Percentiles rank a stretch among this genome's conserved stretches.
Conservation (phyloP, 2,888 invertebrate species). For the Tiphia femorata region DNA sequence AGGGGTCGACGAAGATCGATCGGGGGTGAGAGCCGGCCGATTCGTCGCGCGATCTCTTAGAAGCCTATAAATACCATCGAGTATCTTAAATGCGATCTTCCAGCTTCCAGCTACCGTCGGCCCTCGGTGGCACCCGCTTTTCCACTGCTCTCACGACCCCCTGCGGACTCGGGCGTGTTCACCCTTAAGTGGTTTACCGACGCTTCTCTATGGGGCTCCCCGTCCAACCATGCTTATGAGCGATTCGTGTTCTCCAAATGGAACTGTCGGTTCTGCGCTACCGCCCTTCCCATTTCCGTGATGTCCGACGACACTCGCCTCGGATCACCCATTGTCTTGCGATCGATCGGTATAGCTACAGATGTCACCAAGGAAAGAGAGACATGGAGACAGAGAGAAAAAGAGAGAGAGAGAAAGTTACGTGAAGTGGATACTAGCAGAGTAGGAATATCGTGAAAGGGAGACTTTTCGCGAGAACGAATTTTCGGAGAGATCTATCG, state of each 20-base stretch:
- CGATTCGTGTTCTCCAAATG: constrained; percentile 40
- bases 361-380: too few species aligned
- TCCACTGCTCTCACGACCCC: constrained; percentile 43
- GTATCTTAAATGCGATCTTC: constrained; percentile 55
- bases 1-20: constrained; percentile 36
- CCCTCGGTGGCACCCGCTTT: constrained; percentile 27
- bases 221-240: constrained; percentile 25
- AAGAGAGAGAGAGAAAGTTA: too few species aligned
- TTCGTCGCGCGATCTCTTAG: constrained; percentile 15
- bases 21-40: constrained; percentile 18
- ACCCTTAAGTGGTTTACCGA: constrained; percentile 43
- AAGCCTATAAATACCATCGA: constrained; percentile 45
- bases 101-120: constrained; percentile 37
- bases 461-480: too few species aligned
- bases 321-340: too few species aligned
- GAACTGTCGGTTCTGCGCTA: constrained; percentile 31
- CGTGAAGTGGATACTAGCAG: too few species aligned
- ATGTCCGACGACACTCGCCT: not conserved
- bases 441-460: too few species aligned
- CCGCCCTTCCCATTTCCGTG: constrained; percentile 20
- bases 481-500: too few species aligned
- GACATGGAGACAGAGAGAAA: too few species aligned
- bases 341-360: too few species aligned
- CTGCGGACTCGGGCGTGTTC: constrained; percentile 37
- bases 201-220: constrained; percentile 19